These are phyloP conservation scores for Parus major DNA, from an alignment of 2,113 vertebrate species.

Conservation along the genomic window DNA sequence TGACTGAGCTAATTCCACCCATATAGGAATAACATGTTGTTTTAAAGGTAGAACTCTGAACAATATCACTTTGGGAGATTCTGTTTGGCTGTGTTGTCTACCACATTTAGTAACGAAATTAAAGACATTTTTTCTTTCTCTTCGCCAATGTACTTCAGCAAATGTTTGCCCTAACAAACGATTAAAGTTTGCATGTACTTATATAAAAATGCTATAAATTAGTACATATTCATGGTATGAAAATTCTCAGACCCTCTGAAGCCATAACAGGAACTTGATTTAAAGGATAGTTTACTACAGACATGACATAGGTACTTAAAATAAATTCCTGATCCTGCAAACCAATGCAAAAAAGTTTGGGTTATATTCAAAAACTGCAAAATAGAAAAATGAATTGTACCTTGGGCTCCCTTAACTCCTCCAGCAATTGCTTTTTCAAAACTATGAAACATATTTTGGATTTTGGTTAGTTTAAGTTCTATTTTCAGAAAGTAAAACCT, in stretches of 20 bases:
- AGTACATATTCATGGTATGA: neutral
- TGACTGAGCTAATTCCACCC: neutral
- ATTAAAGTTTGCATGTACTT: neutral
- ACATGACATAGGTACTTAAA: fast-evolving
- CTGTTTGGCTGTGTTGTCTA: neutral
- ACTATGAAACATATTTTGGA: neutral
- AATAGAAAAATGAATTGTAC: neutral
- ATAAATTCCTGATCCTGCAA: neutral
- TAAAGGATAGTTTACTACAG: neutral
- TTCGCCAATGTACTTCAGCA: neutral
- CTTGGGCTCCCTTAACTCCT: neutral
- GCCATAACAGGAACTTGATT: neutral
- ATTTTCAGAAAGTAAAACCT: neutral
- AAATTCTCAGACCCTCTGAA: neutral
- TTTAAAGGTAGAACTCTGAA: neutral
- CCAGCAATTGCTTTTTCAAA: neutral
- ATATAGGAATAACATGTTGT: neutral
- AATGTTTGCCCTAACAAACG: neutral
- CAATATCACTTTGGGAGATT: neutral
- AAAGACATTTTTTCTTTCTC: neutral
- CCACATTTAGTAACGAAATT: neutral
- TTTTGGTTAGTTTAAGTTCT: neutral
- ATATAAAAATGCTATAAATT: neutral
- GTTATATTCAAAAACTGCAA: neutral
- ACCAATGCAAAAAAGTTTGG: neutral